These are phyloP conservation scores for Lysandra coridon DNA, from an alignment of 2,888 invertebrate genomes.

Conservation along the genomic window DNA sequence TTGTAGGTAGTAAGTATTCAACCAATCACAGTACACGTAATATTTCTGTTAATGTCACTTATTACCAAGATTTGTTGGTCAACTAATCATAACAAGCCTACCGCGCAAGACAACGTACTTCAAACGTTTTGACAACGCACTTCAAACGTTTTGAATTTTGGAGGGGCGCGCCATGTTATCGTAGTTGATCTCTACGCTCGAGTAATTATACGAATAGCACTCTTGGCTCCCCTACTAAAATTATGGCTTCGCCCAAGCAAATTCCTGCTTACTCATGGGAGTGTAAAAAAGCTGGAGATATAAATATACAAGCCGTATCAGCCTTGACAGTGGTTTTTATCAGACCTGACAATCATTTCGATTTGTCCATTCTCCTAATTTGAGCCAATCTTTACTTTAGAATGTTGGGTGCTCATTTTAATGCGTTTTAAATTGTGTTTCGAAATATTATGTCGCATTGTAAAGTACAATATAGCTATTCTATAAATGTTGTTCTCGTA, in stretches of 20 bases:
- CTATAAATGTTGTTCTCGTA: neutral
- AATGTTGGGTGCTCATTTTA: neutral
- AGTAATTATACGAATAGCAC: no score
- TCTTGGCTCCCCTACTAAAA: no score
- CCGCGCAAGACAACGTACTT: no score
- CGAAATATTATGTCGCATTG: neutral
- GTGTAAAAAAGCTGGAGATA: neutral
- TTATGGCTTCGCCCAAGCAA: neutral
- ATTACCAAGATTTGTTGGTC: no score
- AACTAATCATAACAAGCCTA: no score
- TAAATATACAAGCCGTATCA: conserved; percentile 6
- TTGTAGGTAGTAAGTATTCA: no score
- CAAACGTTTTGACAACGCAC: no score
- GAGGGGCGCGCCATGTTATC: no score
- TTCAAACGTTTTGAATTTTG: no score
- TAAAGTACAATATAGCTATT: neutral
- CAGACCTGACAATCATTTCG: conserved; percentile 1
- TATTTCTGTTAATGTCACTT: no score
- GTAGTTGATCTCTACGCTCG: no score
- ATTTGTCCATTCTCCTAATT: neutral
- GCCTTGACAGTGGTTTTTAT: conserved; percentile 27
- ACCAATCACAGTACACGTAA: no score
- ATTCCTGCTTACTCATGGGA: neutral
- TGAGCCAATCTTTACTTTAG: neutral
- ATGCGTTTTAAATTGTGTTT: conserved; percentile 8